Conservation (phyloP, 2,888 invertebrate genomes). For the Cryptocephalus primarius region DNA sequence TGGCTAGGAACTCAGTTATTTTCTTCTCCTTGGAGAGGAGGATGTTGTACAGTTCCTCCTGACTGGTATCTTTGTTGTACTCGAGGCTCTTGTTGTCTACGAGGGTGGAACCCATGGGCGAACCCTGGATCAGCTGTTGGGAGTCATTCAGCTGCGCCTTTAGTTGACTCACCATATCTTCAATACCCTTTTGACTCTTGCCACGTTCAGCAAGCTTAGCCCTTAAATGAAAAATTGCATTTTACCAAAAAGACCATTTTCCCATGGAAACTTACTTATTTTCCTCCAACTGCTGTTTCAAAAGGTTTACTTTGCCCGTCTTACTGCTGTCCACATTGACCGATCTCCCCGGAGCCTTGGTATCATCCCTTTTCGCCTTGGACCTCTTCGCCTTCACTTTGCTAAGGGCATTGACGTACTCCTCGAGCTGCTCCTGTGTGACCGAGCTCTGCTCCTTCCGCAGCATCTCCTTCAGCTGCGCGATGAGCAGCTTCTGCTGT, state of each 20-base stretch:
- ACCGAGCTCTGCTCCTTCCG: constrained; percentile 34
- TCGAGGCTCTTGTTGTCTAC: constrained; percentile 26
- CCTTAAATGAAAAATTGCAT: constrained; percentile 16
- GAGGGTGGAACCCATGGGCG: constrained; percentile 23
- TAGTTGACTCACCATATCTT: constrained; percentile 42
- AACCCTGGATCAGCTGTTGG: constrained; percentile 29
- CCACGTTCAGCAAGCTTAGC: constrained; percentile 42
- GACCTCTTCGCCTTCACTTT: constrained; percentile 32
- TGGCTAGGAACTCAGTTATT: constrained; percentile 54
- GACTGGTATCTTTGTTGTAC: constrained; percentile 28
- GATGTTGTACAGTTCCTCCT: constrained; percentile 34
- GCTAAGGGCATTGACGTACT: constrained; percentile 34
- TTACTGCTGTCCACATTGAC: constrained; percentile 37
- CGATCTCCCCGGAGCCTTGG: constrained; percentile 10
- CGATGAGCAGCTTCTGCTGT: constrained; percentile 34
- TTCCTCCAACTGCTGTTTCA: constrained; percentile 44
- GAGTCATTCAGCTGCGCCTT: constrained; percentile 45
- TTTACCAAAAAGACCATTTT: not conserved
- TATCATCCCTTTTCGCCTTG: constrained; percentile 22
- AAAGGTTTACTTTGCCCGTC: constrained; percentile 37
- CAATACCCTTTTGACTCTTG: constrained; percentile 41
- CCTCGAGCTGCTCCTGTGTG: constrained; percentile 36
- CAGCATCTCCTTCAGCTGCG: constrained; percentile 37
- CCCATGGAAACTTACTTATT: constrained; percentile 32
- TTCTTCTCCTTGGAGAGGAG: constrained; percentile 51